phyloP scores from a whole-genome alignment of 2,797 vertebrate genomes.

The Anguilla pacifica region DNA sequence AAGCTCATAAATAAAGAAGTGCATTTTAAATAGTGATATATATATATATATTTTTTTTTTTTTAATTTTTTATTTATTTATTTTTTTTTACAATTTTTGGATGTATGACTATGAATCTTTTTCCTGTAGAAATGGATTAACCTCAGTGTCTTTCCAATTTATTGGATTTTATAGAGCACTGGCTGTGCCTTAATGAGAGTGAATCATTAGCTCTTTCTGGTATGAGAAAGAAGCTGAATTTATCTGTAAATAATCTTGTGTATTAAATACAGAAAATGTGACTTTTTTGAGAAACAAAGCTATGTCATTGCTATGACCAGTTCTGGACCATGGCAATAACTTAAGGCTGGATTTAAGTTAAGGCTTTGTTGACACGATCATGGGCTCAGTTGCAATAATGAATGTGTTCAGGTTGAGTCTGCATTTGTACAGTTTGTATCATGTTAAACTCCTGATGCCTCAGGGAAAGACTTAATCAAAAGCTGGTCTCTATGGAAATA shows the following conservation, averaged over 20 bases:
- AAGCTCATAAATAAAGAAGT: not conserved
- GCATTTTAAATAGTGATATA: not conserved
- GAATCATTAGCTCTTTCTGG: not conserved
- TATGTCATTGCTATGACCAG: not conserved
- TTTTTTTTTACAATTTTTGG: not conserved
- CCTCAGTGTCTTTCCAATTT: not conserved
- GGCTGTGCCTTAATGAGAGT: not conserved
- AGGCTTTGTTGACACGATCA: not conserved
- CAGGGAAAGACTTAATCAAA: not conserved
- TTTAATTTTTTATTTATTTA: no score
- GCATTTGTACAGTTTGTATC: not conserved
- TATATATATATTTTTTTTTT: no score
- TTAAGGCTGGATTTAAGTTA: not conserved
- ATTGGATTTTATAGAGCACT: not conserved
- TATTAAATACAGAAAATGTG: not conserved
- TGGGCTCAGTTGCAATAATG: not conserved
- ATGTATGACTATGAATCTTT: not conserved
- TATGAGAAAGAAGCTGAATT: not conserved
- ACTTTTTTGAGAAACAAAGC: not conserved
- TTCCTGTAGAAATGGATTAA: not conserved
- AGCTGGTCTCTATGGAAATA: slow-evolving; percentile 7
- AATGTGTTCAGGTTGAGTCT: not conserved
- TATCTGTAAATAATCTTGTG: not conserved
- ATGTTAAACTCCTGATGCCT: not conserved
- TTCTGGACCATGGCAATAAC: not conserved